A percentile compares a stretch with the other conserved stretches of the same genome.
phyloP scores from a whole-genome alignment of 2,888 invertebrate species.

The Nematopogon swammerdamellus region DNA sequence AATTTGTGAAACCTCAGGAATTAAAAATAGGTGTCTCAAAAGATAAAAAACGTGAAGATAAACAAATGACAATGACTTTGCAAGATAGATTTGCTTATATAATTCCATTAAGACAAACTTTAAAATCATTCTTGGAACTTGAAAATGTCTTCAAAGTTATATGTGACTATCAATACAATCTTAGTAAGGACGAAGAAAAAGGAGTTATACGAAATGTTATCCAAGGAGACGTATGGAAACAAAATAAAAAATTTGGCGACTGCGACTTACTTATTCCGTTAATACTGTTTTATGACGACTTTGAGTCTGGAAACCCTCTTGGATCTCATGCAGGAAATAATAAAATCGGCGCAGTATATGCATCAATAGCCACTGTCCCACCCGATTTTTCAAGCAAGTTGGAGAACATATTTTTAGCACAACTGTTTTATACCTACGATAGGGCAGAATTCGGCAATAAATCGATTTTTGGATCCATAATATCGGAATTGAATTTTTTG shows the following conservation, averaged over 20 bases:
- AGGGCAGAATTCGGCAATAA: slow-evolving; percentile 10
- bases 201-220: slow-evolving; percentile 7
- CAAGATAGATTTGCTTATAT: neutral
- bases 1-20: neutral
- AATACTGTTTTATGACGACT: slow-evolving; percentile 16
- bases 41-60: neutral
- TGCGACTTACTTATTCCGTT: slow-evolving; percentile 11
- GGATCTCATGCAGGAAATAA: slow-evolving; percentile 15
- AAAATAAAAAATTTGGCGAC: neutral
- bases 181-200: neutral
- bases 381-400: slow-evolving; percentile 11
- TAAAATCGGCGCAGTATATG: slow-evolving; percentile 17
- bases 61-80: neutral
- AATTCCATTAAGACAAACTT: slow-evolving; percentile 1
- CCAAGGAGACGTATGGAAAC: slow-evolving; percentile 7
- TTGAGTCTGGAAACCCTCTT: slow-evolving; percentile 17
- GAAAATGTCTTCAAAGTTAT: neutral
- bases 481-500: slow-evolving; percentile 11
- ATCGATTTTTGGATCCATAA: slow-evolving; percentile 9
- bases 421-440: slow-evolving; percentile 11
- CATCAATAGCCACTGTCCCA: slow-evolving; percentile 13
- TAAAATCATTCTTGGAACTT: slow-evolving; percentile 1
- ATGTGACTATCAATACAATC: neutral
- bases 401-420: slow-evolving; percentile 12
- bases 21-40: neutral